These are phyloP conservation scores for Dinothrombium tinctorium DNA, from an alignment of 1,140 invertebrate species.

Conservation along the genomic window DNA sequence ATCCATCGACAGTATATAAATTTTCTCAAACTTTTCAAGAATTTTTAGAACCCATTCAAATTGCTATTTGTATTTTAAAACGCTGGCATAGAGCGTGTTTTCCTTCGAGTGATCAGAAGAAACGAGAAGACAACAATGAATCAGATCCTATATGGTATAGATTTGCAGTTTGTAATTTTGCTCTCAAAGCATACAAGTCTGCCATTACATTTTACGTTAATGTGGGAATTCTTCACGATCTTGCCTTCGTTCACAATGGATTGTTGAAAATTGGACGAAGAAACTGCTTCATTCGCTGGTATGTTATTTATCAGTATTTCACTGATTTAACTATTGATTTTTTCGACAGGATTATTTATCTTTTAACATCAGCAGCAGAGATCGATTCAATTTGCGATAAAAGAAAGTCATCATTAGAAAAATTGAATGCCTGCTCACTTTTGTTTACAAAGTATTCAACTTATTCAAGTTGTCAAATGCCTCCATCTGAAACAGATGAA, in stretches of 20 bases:
- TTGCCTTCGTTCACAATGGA: constrained; percentile 1
- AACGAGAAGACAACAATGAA: neutral
- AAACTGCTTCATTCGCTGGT: constrained; percentile 3
- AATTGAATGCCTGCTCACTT: too few species aligned
- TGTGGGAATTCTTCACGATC: constrained; percentile 1
- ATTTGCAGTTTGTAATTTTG: constrained; percentile 6
- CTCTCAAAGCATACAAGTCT: neutral
- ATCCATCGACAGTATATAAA: constrained; percentile 1
- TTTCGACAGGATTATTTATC: too few species aligned
- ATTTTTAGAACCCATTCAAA: constrained; percentile 8
- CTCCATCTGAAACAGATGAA: too few species aligned
- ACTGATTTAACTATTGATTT: too few species aligned
- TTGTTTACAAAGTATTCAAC: too few species aligned
- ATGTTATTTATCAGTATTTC: too few species aligned
- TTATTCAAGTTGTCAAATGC: too few species aligned
- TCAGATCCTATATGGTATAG: constrained; percentile 3
- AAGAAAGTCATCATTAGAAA: too few species aligned
- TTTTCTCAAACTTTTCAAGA: constrained; percentile 1
- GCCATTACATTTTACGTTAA: constrained; percentile 1
- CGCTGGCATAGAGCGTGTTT: constrained; percentile 1
- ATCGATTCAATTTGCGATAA: too few species aligned
- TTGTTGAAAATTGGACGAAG: neutral
- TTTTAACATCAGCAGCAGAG: too few species aligned
- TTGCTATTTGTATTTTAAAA: constrained; percentile 4
- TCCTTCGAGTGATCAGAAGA: neutral